Evolutionary conservation across 2,888 invertebrate species (phyloP).

Genomic region (Agrochola litura): DNA sequence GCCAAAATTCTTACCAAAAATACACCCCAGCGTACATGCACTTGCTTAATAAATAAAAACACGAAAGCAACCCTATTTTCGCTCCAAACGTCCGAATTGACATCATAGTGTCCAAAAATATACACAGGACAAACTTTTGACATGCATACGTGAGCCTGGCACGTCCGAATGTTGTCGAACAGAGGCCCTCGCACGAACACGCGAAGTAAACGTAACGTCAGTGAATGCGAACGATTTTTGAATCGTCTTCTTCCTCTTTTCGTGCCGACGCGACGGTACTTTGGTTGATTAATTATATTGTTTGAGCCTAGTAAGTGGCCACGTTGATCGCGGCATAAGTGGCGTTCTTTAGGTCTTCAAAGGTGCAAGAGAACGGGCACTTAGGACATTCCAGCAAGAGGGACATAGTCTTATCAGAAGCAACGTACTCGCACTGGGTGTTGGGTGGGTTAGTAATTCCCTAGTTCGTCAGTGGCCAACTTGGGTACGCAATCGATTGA

Average conservation of each 20-base stretch:
- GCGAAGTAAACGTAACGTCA: background rate
- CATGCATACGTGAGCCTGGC: slow-evolving; percentile 52
- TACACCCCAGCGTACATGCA: background rate
- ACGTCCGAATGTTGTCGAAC: slow-evolving; percentile 24
- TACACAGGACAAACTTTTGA: slow-evolving; percentile 49
- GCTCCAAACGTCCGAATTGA: slow-evolving; percentile 35
- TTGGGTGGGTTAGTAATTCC: background rate
- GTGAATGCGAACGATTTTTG: background rate
- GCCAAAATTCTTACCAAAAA: background rate
- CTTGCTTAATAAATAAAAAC: slow-evolving; percentile 22
- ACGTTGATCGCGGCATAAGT: background rate
- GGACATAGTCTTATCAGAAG: background rate
- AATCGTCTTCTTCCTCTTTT: background rate
- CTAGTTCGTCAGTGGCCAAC: background rate
- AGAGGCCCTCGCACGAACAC: background rate
- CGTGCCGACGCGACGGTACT: background rate
- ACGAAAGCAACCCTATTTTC: slow-evolving; percentile 20
- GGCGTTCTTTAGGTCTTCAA: background rate
- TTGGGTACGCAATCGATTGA: background rate
- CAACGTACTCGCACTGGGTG: background rate
- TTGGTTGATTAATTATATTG: background rate
- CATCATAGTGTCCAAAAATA: slow-evolving; percentile 34
- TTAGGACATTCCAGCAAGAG: background rate
- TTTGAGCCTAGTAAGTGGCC: background rate
- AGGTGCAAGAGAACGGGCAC: background rate